phyloP scores from a whole-genome alignment of 2,113 vertebrate species.

The Anolis carolinensis region DNA sequence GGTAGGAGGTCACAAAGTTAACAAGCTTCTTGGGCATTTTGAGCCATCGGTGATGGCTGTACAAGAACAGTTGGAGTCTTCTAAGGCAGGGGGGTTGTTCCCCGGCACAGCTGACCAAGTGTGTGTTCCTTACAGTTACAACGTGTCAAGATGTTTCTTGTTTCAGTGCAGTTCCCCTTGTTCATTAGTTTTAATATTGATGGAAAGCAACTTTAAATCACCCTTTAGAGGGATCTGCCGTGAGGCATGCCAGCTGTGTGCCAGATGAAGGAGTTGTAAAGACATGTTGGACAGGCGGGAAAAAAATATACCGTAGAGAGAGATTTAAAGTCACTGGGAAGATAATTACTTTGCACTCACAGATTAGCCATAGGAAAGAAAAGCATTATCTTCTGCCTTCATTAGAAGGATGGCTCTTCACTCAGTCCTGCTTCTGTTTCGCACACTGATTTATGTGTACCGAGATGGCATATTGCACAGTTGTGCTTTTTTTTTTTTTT shows the following conservation, averaged over 20 bases:
- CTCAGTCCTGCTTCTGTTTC: slow-evolving; percentile 33
- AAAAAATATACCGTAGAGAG: slow-evolving; percentile 68
- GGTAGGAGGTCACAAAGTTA: slow-evolving; percentile 49
- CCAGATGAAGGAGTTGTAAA: slow-evolving; percentile 73
- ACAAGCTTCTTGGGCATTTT: slow-evolving; percentile 51
- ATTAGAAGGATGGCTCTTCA: slow-evolving; percentile 43
- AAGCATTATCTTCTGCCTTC: slow-evolving; percentile 54
- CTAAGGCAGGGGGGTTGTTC: slow-evolving; percentile 60
- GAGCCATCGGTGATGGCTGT: slow-evolving; percentile 40
- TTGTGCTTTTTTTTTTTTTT: slow-evolving; percentile 19
- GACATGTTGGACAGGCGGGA: slow-evolving; percentile 61
- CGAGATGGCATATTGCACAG: slow-evolving; percentile 57
- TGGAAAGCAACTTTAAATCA: slow-evolving; percentile 74
- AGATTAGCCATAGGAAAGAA: slow-evolving; percentile 58
- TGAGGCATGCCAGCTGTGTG: slow-evolving; percentile 72
- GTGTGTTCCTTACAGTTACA: slow-evolving; percentile 61
- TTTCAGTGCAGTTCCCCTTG: slow-evolving; percentile 25
- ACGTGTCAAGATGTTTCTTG: slow-evolving; percentile 69
- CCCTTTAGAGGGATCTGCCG: slow-evolving; percentile 68
- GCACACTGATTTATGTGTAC: slow-evolving; percentile 27
- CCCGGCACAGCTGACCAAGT: slow-evolving; percentile 61
- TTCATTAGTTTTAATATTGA: slow-evolving; percentile 73
- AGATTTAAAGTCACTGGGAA: slow-evolving; percentile 73
- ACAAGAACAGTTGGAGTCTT: slow-evolving; percentile 61
- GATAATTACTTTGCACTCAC: slow-evolving; percentile 72